Percentiles rank a stretch among this genome's conserved stretches.
These are phyloP conservation scores for Drosophila nikananu DNA, from an alignment of 1,140 invertebrate species.

Conservation along the genomic window DNA sequence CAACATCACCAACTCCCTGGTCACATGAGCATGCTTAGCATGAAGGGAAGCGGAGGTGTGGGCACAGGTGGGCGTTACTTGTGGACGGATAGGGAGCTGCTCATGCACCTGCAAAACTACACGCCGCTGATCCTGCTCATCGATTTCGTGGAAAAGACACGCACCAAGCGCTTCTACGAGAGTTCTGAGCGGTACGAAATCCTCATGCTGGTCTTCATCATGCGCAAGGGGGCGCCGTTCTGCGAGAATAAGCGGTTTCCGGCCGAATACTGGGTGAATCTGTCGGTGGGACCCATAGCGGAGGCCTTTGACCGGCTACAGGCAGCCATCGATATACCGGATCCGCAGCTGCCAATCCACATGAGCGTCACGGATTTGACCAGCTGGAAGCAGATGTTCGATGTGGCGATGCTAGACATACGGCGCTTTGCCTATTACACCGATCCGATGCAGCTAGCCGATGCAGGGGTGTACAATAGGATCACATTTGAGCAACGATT, in stretches of 20 bases:
- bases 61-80: constrained; percentile 48
- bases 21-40: constrained; percentile 65
- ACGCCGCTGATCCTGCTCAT: constrained; percentile 75
- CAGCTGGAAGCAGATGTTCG: constrained; percentile 83
- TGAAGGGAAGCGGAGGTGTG: constrained; percentile 36
- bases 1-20: constrained; percentile 53
- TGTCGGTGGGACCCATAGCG: constrained; percentile 78
- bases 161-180: constrained; percentile 80
- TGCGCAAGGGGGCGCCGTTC: constrained; percentile 80
- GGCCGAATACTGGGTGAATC: constrained; percentile 79
- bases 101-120: constrained; percentile 82
- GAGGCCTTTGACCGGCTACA: constrained; percentile 77
- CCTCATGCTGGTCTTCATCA: constrained; percentile 80
- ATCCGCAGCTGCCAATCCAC: constrained; percentile 79
- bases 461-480: constrained; percentile 76
- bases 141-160: constrained; percentile 81
- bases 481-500: constrained; percentile 79
- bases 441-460: constrained; percentile 76
- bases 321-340: constrained; percentile 80
- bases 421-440: constrained; percentile 77
- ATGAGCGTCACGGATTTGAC: constrained; percentile 81
- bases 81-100: constrained; percentile 76
- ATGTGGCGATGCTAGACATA: constrained; percentile 76
- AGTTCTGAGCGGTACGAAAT: constrained; percentile 80
- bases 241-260: constrained; percentile 82